Conservation (phyloP, 1,140 invertebrate species). For the Araneus ventricosus region DNA sequence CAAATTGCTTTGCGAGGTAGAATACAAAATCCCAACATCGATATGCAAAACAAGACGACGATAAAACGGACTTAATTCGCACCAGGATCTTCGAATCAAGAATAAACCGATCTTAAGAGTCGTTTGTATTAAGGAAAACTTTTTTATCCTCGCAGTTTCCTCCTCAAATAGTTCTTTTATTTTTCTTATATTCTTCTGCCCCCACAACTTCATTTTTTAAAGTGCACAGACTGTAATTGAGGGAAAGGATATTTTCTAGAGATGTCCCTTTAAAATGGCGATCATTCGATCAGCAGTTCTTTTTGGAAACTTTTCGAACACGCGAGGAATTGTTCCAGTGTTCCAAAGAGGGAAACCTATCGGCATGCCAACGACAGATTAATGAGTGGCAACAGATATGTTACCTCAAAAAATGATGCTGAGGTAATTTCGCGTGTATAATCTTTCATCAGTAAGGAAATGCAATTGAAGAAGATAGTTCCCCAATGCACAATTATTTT, state of each 20-base stretch:
- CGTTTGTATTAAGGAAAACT: conserved; percentile 51
- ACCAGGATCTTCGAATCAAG: conserved; percentile 23
- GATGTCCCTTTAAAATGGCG: conserved; percentile 39
- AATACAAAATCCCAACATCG: conserved; percentile 56
- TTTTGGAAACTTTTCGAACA: conserved; percentile 41
- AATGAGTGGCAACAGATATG: conserved; percentile 23
- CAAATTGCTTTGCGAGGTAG: conserved; percentile 44
- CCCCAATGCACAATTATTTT: too few species aligned
- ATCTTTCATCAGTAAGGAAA: not conserved
- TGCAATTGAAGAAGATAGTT: too few species aligned
- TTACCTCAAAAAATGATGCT: too few species aligned
- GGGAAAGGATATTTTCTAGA: not conserved
- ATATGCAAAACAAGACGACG: conserved; percentile 65
- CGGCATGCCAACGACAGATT: conserved; percentile 31
- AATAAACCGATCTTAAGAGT: conserved; percentile 47
- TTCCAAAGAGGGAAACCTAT: conserved; percentile 34
- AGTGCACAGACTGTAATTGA: conserved; percentile 58
- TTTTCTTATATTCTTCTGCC: not conserved
- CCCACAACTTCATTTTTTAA: conserved; percentile 49
- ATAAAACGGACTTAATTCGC: conserved; percentile 68
- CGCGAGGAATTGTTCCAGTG: conserved; percentile 38
- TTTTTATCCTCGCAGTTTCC: not conserved
- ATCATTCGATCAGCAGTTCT: not conserved
- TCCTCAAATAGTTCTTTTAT: not conserved
- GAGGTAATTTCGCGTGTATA: not conserved